A percentile compares a stretch with the other conserved stretches of the same genome.
phyloP scores from a whole-genome alignment of 2,888 invertebrate genomes.

The Subacronicta megacephala region DNA sequence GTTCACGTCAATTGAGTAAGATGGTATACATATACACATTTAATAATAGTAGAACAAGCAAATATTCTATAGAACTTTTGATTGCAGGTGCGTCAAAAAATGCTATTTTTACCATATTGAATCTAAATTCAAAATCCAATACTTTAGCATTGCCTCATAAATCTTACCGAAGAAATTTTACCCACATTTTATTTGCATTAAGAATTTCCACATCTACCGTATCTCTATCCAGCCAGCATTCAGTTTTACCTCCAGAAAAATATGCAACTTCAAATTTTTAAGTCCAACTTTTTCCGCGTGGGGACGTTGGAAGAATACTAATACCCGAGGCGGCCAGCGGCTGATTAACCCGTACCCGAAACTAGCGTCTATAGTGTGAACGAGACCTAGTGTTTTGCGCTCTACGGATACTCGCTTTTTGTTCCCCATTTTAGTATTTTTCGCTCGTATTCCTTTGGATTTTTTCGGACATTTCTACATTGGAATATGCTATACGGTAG shows the following conservation, averaged over 20 bases:
- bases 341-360: conserved; percentile 64
- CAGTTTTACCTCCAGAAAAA: conserved; percentile 50
- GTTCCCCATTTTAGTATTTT: conserved; percentile 39
- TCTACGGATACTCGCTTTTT: conserved; percentile 40
- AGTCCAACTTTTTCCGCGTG: conserved; percentile 66
- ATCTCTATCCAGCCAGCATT: conserved; percentile 39
- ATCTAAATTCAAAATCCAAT: neutral
- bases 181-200: conserved; percentile 37
- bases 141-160: conserved; percentile 2
- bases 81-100: neutral
- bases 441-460: conserved; percentile 11
- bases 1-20: too few relatives aligned
- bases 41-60: too few relatives aligned
- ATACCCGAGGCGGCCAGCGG: conserved; percentile 59
- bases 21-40: too few relatives aligned
- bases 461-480: conserved; percentile 26
- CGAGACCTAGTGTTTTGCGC: conserved; percentile 52
- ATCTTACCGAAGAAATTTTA: conserved; percentile 4
- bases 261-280: conserved; percentile 65
- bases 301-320: conserved; percentile 69
- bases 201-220: conserved; percentile 34
- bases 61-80: too few relatives aligned
- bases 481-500: conserved; percentile 1
- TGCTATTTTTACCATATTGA: neutral
- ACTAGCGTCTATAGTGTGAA: conserved; percentile 56